These are phyloP conservation scores for Saccopteryx leptura DNA, from an alignment of 2,113 vertebrate species.

Conservation along the genomic window DNA sequence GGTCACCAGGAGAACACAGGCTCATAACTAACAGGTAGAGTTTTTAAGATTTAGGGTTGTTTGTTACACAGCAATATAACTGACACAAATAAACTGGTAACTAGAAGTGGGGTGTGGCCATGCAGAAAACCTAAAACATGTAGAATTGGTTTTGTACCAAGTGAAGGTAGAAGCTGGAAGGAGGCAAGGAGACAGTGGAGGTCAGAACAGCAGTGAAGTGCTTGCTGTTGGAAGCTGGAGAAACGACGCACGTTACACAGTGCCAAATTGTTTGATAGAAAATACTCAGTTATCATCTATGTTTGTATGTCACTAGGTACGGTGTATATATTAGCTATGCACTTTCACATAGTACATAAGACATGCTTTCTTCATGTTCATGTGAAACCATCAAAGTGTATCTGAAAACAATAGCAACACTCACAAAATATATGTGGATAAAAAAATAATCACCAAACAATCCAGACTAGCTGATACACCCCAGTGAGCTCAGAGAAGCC, in stretches of 20 bases:
- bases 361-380: background rate
- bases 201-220: background rate
- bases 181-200: background rate
- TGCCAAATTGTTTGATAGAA: background rate
- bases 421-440: background rate
- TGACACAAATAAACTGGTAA: background rate
- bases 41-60: background rate
- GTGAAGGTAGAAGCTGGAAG: background rate
- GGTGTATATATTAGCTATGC: background rate
- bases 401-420: constrained; percentile 44
- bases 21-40: background rate
- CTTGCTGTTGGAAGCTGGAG: background rate
- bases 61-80: background rate
- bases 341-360: constrained; percentile 16
- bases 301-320: background rate
- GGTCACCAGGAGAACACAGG: background rate
- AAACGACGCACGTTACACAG: background rate
- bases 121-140: background rate
- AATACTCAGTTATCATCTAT: background rate
- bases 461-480: background rate
- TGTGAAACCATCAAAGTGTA: background rate
- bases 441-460: background rate
- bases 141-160: background rate
- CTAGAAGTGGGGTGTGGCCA: background rate
- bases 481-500: constrained; percentile 81